phyloP scores from a whole-genome alignment of 2,888 invertebrate genomes.

The Cylindroiulus punctatus region DNA sequence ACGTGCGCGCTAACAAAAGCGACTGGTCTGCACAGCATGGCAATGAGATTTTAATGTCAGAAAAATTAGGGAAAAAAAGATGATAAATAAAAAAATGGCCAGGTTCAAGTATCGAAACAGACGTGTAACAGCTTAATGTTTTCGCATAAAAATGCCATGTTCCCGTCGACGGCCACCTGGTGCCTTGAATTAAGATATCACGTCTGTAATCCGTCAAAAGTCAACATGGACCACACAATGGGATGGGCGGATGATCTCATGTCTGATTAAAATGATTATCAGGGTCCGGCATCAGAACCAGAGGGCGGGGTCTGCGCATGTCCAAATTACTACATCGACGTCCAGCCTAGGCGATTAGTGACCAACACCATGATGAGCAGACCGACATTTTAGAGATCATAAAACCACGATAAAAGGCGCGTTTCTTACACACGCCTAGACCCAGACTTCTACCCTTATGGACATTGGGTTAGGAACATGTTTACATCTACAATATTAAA shows the following conservation, averaged over 20 bases:
- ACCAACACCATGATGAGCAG: neutral
- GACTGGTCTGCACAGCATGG: neutral
- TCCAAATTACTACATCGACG: neutral
- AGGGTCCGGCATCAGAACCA: neutral
- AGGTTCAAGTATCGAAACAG: neutral
- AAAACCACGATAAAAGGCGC: neutral
- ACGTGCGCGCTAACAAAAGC: neutral
- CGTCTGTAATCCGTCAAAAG: neutral
- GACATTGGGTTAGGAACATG: too few relatives aligned
- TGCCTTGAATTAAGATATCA: conserved; percentile 8
- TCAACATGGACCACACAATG: conserved; percentile 17
- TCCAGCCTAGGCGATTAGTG: neutral
- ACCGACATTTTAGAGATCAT: conserved; percentile 20
- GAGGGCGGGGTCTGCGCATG: neutral
- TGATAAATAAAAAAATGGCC: neutral
- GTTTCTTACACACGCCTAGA: neutral
- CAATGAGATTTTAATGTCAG: neutral
- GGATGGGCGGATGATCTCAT: neutral
- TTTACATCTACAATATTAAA: neutral
- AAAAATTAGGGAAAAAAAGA: neutral
- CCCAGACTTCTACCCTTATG: neutral
- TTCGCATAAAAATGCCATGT: neutral
- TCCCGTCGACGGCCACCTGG: conserved; percentile 24
- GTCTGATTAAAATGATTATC: conserved; percentile 32
- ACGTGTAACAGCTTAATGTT: neutral